A percentile compares a stretch with the other conserved stretches of the same genome.
Conservation (phyloP, 2,797 vertebrate genomes). For the Chloroceryle amazona region DNA sequence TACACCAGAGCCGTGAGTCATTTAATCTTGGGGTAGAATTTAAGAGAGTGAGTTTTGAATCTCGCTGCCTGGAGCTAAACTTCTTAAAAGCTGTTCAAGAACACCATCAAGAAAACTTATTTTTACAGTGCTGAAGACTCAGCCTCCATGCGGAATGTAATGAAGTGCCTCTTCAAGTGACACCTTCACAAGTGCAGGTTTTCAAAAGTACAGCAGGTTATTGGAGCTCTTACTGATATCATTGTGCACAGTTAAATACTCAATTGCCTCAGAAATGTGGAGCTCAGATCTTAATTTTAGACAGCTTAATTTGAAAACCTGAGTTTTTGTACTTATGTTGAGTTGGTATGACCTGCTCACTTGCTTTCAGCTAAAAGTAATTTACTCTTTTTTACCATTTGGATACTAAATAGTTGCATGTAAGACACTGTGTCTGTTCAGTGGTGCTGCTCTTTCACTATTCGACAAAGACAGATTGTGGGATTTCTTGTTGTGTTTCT, state of each 20-base stretch:
- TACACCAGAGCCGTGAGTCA: slow-evolving; percentile 95
- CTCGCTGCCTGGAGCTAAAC: not conserved
- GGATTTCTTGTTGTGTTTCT: slow-evolving; percentile 6
- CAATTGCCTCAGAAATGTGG: not conserved
- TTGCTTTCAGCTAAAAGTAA: not conserved
- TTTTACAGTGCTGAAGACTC: not conserved
- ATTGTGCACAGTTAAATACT: not conserved
- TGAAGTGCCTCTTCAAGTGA: not conserved
- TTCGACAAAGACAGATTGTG: not conserved
- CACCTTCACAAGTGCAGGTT: not conserved
- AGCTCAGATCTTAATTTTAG: not conserved
- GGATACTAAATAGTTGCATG: not conserved
- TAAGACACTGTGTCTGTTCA: not conserved
- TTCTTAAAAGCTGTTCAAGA: not conserved
- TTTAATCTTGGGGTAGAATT: not conserved
- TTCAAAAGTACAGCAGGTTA: not conserved
- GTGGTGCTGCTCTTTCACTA: not conserved
- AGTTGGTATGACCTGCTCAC: not conserved
- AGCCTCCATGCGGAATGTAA: not conserved
- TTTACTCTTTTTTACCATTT: not conserved
- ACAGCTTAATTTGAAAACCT: not conserved
- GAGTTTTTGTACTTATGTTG: not conserved
- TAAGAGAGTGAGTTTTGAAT: not conserved
- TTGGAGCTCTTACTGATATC: not conserved
- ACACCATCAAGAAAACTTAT: not conserved